Evolutionary conservation across 23 tunicate genomes (phyloP), one percentile per base, ranked within the genome.

Genomic region (Ciona savignyi): DNA sequence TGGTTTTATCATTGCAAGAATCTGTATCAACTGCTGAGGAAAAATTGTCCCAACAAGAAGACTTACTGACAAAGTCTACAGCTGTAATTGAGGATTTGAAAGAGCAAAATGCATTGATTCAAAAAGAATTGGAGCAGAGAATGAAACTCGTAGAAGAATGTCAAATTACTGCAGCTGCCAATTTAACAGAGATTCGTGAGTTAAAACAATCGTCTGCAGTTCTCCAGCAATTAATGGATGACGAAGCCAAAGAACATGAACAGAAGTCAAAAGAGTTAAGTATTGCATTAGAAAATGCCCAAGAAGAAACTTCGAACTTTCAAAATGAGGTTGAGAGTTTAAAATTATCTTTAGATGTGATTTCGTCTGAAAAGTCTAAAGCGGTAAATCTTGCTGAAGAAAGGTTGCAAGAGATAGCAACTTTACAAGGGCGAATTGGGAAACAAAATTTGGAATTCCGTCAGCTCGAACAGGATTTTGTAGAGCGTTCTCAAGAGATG

Each of bases 261-360:
- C 11, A 42, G 56, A 15, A 15, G 56, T 42, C 15, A 15, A 15
- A 6, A 15, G 56, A 15, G 56, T 6, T 42, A 15, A 42, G 56
- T 6, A 6, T 42, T 9, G 15, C 11, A 15, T 42, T 9, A 6
- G 56, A 42, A 42, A 22, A 63, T n/a, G 26, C 26, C 23, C 6
- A 63, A n/a, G 6, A 22, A 9, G 24, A 22, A 22, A 9, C 22
- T 11, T 20, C 9, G 15, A 33, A 34, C 20, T 69, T 49, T 4
- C 9, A 25, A 67, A 4, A 9, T 34, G 82, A 77, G 21, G 65
- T 67, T 4, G 74, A 77, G 35, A 77, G 82, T 48, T 77, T 77
- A 51, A 77, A 77, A 25, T 42, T 77, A 6, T 26, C 82, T 27
- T 42, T 77, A 22, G 65, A 67, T 33, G 74, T 66, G 4, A 20